Evolutionary conservation across 2,888 invertebrate species (phyloP).

Genomic region (Cryptophagus acutangulus): DNA sequence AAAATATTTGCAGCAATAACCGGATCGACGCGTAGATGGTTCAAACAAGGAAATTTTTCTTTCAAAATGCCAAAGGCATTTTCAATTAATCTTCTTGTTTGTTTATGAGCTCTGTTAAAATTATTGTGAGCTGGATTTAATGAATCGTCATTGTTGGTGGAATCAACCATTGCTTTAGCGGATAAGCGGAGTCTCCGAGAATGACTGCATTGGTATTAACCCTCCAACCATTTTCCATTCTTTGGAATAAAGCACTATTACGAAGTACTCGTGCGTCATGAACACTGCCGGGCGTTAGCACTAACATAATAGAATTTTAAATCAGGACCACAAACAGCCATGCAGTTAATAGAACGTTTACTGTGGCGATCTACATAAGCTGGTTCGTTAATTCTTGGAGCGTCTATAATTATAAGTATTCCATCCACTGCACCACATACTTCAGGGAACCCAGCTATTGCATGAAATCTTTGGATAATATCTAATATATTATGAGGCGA

Average conservation of each 20-base stretch:
- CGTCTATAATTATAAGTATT: slow-evolving; percentile 20
- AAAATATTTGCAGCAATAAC: slow-evolving; percentile 18
- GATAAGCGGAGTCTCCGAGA: too few species aligned
- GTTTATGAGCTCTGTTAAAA: slow-evolving; percentile 19
- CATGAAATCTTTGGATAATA: slow-evolving; percentile 12
- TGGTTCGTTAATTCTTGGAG: slow-evolving; percentile 22
- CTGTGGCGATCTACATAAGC: slow-evolving; percentile 28
- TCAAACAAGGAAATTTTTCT: too few species aligned
- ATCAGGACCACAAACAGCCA: slow-evolving; percentile 24
- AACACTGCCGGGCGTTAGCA: slow-evolving; percentile 24
- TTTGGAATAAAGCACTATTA: slow-evolving; percentile 18
- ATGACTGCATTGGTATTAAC: slow-evolving; percentile 20
- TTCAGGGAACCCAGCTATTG: slow-evolving; percentile 16
- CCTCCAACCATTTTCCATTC: slow-evolving; percentile 21
- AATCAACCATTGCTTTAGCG: too few species aligned
- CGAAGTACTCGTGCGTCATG: slow-evolving; percentile 25
- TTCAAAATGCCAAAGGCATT: slow-evolving; percentile 12
- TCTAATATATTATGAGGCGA: slow-evolving; percentile 15
- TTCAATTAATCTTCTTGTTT: slow-evolving; percentile 13
- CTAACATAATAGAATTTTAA: slow-evolving; percentile 22
- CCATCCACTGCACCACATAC: slow-evolving; percentile 17
- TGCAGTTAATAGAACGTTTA: slow-evolving; percentile 27
- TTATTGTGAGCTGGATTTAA: slow-evolving; percentile 17
- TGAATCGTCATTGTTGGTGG: slow-evolving; percentile 17
- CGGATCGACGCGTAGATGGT: slow-evolving; percentile 15